Conservation (phyloP, 2,797 vertebrate genomes). For the Margarornis squamiger region DNA sequence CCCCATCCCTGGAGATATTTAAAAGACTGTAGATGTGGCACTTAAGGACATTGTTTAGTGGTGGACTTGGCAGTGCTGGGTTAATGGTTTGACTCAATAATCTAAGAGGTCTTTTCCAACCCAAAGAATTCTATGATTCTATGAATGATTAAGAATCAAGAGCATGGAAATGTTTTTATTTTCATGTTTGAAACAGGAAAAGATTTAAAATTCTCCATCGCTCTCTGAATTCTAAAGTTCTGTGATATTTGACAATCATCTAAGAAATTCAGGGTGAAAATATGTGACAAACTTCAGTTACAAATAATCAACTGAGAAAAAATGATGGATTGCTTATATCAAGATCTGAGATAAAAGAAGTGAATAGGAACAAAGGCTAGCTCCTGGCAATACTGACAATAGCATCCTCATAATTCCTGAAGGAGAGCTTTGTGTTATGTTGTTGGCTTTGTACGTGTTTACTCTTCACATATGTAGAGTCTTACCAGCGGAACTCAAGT, state of each 20-base stretch:
- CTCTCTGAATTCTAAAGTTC: not conserved
- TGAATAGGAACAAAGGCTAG: not conserved
- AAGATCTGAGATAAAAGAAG: not conserved
- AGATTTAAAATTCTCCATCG: not conserved
- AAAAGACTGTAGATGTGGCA: not conserved
- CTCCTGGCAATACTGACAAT: not conserved
- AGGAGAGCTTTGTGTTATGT: fast-evolving
- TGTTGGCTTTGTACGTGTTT: not conserved
- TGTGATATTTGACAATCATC: not conserved
- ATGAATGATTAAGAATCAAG: not conserved
- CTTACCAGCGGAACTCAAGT: not conserved
- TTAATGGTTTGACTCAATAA: not conserved
- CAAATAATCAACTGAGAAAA: not conserved
- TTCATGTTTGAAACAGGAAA: not conserved
- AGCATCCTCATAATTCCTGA: not conserved
- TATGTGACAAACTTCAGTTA: not conserved
- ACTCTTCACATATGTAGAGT: not conserved
- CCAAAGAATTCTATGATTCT: not conserved
- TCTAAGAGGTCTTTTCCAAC: not conserved
- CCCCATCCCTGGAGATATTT: not conserved
- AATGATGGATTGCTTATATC: not conserved
- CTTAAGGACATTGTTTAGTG: not conserved
- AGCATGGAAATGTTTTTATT: not conserved
- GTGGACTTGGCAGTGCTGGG: not conserved
- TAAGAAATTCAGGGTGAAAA: not conserved